Conservation (phyloP, 2,888 invertebrate species). For the Melitaea athalia region DNA sequence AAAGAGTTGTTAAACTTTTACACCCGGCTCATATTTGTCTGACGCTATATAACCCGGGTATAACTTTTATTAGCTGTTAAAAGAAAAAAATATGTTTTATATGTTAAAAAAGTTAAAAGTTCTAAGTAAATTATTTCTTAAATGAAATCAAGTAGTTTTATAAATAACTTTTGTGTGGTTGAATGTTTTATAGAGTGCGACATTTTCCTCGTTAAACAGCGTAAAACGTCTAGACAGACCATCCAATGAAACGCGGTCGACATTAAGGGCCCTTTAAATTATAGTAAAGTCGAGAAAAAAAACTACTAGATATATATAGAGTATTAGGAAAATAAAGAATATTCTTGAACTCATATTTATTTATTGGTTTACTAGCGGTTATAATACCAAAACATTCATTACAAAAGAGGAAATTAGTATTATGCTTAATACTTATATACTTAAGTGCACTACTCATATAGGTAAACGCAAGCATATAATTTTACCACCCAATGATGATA, state of each 20-base stretch:
- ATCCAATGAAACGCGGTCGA: conserved; percentile 25
- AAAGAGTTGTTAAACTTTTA: conserved; percentile 58
- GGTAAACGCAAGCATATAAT: too few relatives aligned
- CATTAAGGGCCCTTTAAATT: conserved; percentile 21
- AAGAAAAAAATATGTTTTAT: neutral
- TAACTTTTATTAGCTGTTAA: conserved; percentile 25
- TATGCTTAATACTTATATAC: too few relatives aligned
- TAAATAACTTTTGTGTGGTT: neutral
- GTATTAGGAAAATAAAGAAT: neutral
- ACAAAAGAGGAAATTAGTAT: too few relatives aligned
- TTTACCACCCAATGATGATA: too few relatives aligned
- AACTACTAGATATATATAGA: neutral
- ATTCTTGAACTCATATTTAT: neutral
- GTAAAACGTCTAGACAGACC: conserved; percentile 26
- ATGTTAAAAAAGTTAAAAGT: neutral
- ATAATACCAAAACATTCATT: too few relatives aligned
- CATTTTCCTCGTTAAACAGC: conserved; percentile 25
- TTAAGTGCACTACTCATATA: too few relatives aligned
- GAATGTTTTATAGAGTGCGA: conserved; percentile 8
- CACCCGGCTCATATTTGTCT: conserved; percentile 32
- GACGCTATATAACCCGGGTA: conserved; percentile 17
- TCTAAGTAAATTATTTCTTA: neutral
- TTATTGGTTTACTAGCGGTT: too few relatives aligned
- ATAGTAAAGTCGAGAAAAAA: conserved; percentile 15
- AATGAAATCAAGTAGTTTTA: neutral